Evolutionary conservation across 2,113 vertebrate species (phyloP).

Genomic region (Microtus pennsylvanicus): DNA sequence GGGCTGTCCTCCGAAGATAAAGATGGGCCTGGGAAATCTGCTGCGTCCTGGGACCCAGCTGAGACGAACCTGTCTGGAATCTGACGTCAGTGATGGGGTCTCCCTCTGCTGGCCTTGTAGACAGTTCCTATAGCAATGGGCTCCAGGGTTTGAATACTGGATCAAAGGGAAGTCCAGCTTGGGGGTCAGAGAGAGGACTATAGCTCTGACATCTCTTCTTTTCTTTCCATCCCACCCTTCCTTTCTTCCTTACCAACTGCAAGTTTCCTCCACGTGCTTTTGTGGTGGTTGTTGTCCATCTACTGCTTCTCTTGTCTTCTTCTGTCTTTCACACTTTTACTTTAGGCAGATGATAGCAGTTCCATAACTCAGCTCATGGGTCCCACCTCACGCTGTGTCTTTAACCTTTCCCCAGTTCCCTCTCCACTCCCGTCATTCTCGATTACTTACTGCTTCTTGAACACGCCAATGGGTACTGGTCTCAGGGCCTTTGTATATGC

Average conservation of each 20-base stretch:
- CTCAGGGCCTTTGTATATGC: background rate
- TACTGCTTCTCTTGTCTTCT: background rate
- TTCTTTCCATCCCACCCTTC: rapidly evolving
- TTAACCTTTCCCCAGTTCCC: background rate
- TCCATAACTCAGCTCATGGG: background rate
- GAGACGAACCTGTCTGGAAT: background rate
- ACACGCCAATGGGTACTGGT: background rate
- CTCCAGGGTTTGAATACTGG: background rate
- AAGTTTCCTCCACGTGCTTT: background rate
- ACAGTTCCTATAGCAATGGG: background rate
- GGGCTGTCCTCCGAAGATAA: background rate
- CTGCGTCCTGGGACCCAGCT: background rate
- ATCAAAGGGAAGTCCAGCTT: background rate
- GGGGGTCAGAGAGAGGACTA: background rate
- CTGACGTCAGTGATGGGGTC: too few relatives aligned
- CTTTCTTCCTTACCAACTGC: background rate
- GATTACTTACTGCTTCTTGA: background rate
- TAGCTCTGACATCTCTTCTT: background rate
- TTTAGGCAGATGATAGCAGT: slow-evolving; percentile 5
- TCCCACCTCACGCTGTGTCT: rapidly evolving
- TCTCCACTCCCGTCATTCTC: background rate
- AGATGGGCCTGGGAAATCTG: background rate
- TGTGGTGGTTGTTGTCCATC: background rate
- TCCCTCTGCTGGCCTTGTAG: background rate
- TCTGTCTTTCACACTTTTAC: background rate